Evolutionary conservation across 2,888 invertebrate genomes (phyloP), one percentile per base, ranked within the genome.

Genomic region (Tholera decimalis): DNA sequence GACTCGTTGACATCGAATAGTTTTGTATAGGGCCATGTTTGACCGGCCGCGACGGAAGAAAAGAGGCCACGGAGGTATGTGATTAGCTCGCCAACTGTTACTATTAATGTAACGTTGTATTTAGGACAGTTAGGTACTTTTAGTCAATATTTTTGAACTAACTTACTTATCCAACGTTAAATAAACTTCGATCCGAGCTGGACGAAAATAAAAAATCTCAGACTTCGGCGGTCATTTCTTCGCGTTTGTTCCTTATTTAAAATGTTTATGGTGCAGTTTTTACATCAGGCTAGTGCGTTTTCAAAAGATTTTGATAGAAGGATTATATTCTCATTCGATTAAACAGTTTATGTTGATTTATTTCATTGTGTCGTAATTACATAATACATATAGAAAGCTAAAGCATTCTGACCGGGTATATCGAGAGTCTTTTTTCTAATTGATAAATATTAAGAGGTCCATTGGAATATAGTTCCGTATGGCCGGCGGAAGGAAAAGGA

Each of bases 61-160:
- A 68, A 71, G 70, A 53, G 62, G 15, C 37, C 62, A 37, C 11
- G 33, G 53, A 71, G 43, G 62, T 71, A 43, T 68, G 53, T 62
- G 47, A 71, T 68, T 62, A 63, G 62, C 62, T 71, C 62, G 62
- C 20, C 22, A 28, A 43, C 47, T 37, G 30, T 43, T 22, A 24
- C 69, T 30, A 49, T 11, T 41, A 41, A 41, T 44, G 43, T 24
- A 24, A 24, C 33, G 8, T 11, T 56, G 26, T 54, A 26, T 18
- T 37, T 26, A 7, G 37, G 46, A 46, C n/a, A 46, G 26, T 46
- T 43, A n/a, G 26, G 3, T 44, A 26, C n/a, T 46, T 9, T 44
- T 24, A 35, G 15, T 35, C 13, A 33, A 33, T 9, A 33, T 4
- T 30, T 30, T 37, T 0, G n/a, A 37, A 37, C 1, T 6, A 37